These are phyloP conservation scores for Camponotus pennsylvanicus DNA, from an alignment of 1,140 invertebrate genomes.

Conservation along the genomic window DNA sequence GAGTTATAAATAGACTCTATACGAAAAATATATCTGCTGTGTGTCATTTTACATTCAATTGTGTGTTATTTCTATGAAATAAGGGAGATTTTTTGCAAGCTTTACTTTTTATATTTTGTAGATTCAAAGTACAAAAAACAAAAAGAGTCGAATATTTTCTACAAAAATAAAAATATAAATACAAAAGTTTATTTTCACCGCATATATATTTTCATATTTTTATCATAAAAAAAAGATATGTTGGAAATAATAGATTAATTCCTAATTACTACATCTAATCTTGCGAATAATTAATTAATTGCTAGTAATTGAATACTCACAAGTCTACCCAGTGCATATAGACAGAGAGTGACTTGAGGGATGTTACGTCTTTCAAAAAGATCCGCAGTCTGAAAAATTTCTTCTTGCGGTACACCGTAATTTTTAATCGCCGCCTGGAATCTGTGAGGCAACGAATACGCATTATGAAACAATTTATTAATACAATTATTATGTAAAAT, in stretches of 20 bases:
- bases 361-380: conserved; percentile 98
- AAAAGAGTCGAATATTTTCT: neutral
- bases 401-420: conserved; percentile 98
- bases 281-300: conserved; percentile 31
- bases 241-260: neutral
- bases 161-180: neutral
- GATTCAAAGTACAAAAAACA: neutral
- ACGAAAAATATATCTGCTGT: neutral
- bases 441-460: conserved; percentile 82
- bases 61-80: neutral
- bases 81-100: neutral
- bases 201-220: neutral
- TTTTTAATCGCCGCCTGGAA: conserved; percentile 97
- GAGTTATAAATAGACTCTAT: neutral
- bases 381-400: conserved; percentile 99
- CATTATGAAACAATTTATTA: neutral
- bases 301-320: conserved; percentile 88
- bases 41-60: neutral
- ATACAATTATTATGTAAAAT: too few species aligned
- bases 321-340: conserved; percentile 95
- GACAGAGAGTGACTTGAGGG: conserved; percentile 96
- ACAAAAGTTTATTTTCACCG: neutral
- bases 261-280: neutral
- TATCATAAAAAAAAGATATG: neutral
- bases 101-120: neutral